Base-by-base conservation (phyloP, 2,113 vertebrate species). In the Balaeniceps rex region DNA sequence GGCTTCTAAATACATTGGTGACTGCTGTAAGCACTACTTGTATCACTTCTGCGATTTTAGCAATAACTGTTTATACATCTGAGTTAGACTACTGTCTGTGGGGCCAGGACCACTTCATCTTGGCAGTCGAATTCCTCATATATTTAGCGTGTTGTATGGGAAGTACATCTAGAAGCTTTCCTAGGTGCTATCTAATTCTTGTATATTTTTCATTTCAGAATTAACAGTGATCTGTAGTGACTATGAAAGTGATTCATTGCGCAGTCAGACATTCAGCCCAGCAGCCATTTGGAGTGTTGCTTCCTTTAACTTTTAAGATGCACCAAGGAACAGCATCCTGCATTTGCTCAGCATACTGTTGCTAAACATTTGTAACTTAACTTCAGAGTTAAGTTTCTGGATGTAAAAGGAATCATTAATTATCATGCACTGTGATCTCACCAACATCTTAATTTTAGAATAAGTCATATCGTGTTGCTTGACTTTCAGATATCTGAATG, bases 31-130 rank as follows among this genome's bases (percentile, higher is more conserved):
- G 80, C 3, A 0, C 33, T 42, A 10, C 54, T 60, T 31, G 18
- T 46, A 31, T 77, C 19, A 0, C 34, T 44, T 33, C 44, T 49
- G 69, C 0, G 4, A 13, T 72, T 57, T 69, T 33, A 54, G 54
- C 65, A 54, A 2, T 31, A 82, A 34, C 44, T 0, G 0, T 46
- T 84, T 38, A 11, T 65, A 18, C 0, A 0, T 26, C 66, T 52
- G 47, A 91, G 54, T 65, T 66, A 72, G 63, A n/a, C 57, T 63
- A 2, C 31, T 71, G 14, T 49, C 38, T 76, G 2, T 26, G 49
- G 81, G 91, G 81, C 91, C 70, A 70, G 46, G 1, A 85, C 70
- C 46, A 42, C 46, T 89, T 91, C 38, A 61, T 80, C 58, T 89
- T 97, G 89, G 60, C 82, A 69, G 40, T 70, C 4, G 2, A 51